phyloP scores from a whole-genome alignment of 2,113 vertebrate genomes.

The Vicugna pacos region DNA sequence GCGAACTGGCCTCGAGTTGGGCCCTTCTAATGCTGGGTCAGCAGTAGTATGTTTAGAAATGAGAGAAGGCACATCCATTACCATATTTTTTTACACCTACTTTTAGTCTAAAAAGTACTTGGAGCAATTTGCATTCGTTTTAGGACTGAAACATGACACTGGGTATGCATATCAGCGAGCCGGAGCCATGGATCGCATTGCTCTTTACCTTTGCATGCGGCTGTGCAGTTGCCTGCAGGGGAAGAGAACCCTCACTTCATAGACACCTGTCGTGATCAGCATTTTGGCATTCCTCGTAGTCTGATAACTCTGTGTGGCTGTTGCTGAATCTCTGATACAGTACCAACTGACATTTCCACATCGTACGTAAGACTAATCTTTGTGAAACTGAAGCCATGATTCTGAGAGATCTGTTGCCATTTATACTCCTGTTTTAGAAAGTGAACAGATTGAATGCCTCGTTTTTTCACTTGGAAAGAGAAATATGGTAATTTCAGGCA shows the following conservation, averaged over 20 bases:
- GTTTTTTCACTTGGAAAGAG: background rate
- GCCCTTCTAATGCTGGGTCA: slow-evolving; percentile 9
- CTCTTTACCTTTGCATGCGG: background rate
- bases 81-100: slow-evolving; percentile 31
- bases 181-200: background rate
- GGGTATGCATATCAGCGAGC: background rate
- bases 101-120: slow-evolving; percentile 26
- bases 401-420: background rate
- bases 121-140: slow-evolving; percentile 44
- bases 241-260: background rate
- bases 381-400: background rate
- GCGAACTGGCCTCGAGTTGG: background rate
- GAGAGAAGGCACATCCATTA: slow-evolving; percentile 35
- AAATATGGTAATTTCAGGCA: slow-evolving; percentile 13
- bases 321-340: background rate
- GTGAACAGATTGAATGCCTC: background rate
- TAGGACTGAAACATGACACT: background rate
- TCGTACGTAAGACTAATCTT: background rate
- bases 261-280: background rate
- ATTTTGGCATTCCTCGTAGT: background rate
- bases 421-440: slow-evolving; percentile 27
- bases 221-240: background rate
- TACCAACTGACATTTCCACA: background rate
- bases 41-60: background rate
- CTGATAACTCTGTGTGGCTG: background rate